Conservation (phyloP, 2,113 vertebrate species). For the Psilopsiagon aurifrons region DNA sequence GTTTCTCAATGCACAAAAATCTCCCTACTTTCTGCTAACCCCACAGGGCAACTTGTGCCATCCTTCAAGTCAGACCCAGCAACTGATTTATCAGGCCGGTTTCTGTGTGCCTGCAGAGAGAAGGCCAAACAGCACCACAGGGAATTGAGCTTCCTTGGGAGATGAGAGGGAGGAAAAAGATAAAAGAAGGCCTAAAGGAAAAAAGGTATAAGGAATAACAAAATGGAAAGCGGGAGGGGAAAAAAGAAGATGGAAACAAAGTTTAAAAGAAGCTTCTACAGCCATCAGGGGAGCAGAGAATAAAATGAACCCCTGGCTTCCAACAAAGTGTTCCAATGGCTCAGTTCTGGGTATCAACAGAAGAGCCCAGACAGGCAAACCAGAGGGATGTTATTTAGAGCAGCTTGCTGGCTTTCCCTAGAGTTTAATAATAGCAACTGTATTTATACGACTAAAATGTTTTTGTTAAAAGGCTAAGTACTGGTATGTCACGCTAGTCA, state of each 20-base stretch:
- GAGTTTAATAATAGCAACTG: constrained; percentile 69
- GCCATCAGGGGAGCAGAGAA: not conserved
- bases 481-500: constrained; percentile 62
- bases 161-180: not conserved
- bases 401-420: constrained; percentile 45
- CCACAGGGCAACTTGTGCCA: not conserved
- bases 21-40: not conserved
- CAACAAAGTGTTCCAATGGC: not conserved
- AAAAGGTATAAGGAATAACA: not conserved
- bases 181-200: not conserved
- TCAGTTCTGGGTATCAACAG: not conserved
- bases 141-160: not conserved
- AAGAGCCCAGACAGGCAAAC: not conserved
- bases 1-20: not conserved
- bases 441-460: constrained; percentile 62
- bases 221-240: not conserved
- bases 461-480: constrained; percentile 68
- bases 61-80: not conserved
- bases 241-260: not conserved
- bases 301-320: not conserved
- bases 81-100: not conserved
- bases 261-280: not conserved
- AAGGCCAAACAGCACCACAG: not conserved
- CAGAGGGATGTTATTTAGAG: constrained; percentile 18
- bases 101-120: not conserved